Conservation (phyloP, 2,113 vertebrate genomes). For the Pontoporia blainvillei region DNA sequence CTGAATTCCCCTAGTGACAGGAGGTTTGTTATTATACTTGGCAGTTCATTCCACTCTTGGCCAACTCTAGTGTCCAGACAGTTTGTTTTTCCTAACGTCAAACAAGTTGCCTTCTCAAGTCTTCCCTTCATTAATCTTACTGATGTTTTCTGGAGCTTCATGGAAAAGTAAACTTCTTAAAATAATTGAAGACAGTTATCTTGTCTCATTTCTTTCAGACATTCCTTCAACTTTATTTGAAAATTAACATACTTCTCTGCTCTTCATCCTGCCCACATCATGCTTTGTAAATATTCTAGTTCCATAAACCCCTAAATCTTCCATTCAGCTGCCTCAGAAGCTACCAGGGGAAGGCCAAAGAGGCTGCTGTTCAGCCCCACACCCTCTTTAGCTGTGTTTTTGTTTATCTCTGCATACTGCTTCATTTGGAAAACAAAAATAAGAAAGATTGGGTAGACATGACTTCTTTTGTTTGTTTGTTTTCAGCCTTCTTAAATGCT, state of each 20-base stretch:
- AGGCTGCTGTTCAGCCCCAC: neutral
- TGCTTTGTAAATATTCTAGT: neutral
- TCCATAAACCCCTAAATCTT: neutral
- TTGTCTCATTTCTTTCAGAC: slow-evolving; percentile 51
- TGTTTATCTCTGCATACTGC: neutral
- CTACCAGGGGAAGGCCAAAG: too few species aligned
- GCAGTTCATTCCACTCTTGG: neutral
- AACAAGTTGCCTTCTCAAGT: neutral
- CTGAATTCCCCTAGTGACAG: neutral
- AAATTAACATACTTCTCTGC: neutral
- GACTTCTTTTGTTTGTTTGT: neutral
- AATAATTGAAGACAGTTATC: slow-evolving; percentile 23
- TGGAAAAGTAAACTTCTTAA: neutral
- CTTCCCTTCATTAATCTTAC: neutral
- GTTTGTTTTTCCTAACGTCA: neutral
- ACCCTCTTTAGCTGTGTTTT: neutral
- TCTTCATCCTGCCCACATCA: neutral
- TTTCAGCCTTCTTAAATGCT: neutral
- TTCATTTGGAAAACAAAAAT: neutral
- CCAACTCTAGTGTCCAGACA: neutral
- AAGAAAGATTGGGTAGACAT: neutral
- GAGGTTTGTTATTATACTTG: neutral
- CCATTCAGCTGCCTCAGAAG: neutral
- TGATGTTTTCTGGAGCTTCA: neutral
- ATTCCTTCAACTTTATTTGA: neutral